Evolutionary conservation across 2,888 invertebrate genomes (phyloP).

Genomic region (Opisthograptis luteolata): DNA sequence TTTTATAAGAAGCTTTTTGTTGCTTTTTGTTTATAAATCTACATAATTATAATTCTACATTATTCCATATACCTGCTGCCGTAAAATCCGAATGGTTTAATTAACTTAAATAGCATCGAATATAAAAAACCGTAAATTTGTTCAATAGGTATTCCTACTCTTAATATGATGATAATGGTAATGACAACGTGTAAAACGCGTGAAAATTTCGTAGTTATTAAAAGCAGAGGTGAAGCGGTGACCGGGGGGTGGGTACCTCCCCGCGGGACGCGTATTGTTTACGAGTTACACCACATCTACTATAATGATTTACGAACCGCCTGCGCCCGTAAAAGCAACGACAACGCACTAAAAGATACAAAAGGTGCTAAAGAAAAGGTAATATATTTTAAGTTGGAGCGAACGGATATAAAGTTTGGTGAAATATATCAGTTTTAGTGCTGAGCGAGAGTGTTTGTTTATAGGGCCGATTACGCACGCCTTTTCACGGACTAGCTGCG

Average conservation of each 20-base stretch:
- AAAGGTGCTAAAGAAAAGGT: constrained; percentile 84
- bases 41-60: no score
- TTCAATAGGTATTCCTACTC: no score
- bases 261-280: constrained; percentile 74
- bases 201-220: not conserved
- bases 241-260: constrained; percentile 34
- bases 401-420: constrained; percentile 81
- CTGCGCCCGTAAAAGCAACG: constrained; percentile 80
- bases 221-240: not conserved
- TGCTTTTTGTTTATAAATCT: no score
- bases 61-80: no score
- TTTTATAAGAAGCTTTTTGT: no score
- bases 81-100: no score
- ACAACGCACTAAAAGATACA: constrained; percentile 82
- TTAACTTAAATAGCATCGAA: no score
- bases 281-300: constrained; percentile 78
- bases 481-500: constrained; percentile 56
- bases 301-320: constrained; percentile 83
- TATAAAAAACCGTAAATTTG: no score
- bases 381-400: constrained; percentile 81
- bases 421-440: constrained; percentile 83
- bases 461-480: constrained; percentile 76
- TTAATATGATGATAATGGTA: no score
- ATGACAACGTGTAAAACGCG: not conserved
- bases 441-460: constrained; percentile 78